Evolutionary conservation across 1,140 invertebrate genomes (phyloP), one percentile per base, ranked within the genome.

Genomic region (Bombus cullumanus): DNA sequence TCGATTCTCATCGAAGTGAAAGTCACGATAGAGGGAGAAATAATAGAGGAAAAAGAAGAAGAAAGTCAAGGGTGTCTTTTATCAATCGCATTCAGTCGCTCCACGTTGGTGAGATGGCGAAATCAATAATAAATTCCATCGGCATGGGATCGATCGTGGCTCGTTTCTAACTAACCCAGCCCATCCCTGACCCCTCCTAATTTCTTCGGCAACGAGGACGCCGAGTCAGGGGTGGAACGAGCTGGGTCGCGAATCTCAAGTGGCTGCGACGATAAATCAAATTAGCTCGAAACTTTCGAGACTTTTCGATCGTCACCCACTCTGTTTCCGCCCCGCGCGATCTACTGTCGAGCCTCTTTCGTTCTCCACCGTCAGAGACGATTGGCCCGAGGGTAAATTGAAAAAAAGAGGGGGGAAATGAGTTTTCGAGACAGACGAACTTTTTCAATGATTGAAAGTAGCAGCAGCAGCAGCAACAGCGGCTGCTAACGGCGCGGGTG

Each of bases 211-310:
- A 59, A 71, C 81, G 68, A 64, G 68, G 72, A 57, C 62, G 71
- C 53, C 81, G 62, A 68, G 37, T 59, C 47, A 57, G n/a, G 43
- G 77, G 53, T 75, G 57, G 81, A 76, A 86, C 66, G 74, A 68
- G 71, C 79, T 79, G 75, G 72, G 88, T 82, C 81, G 82, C 81
- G 90, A 91, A 91, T 92, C 86, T 90, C 82, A 91, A 92, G 90
- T 90, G 86, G 89, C 73, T 87, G 79, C 68, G 84, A 86, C 85
- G 91, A 92, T 92, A 92, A 92, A 92, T 92, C 91, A 92, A 92
- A 92, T 92, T 92, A 92, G 88, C 88, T 89, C 81, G 77, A 90
- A 90, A 90, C 88, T 90, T 90, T 90, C 89, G 86, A 90, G 86
- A 90, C 86, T 90, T 89, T 83, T 82, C 75, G 79, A 81, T 85